Evolutionary conservation across 2,113 vertebrate genomes (phyloP), one percentile per base, ranked within the genome.

Genomic region (Limnothrissa miodon): DNA sequence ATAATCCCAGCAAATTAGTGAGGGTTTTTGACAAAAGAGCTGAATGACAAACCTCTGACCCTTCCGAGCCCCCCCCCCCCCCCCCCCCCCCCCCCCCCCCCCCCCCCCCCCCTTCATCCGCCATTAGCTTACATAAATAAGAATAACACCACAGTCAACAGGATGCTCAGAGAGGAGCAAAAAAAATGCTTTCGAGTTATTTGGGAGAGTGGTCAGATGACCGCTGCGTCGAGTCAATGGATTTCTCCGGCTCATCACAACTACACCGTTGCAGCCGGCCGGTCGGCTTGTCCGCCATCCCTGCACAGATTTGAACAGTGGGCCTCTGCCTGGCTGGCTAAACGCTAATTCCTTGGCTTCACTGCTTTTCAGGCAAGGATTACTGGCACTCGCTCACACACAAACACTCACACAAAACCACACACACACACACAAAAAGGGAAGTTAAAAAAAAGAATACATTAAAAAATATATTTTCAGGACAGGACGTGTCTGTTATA

Each of bases 271-370:
- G 29, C 29, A 9, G n/a, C 9, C 29, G 25, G 21, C 19, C 25
- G n/a, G 21, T 7, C 21, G n/a, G 15, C 46, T 17, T 48, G 46
- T 4, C 51, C 3, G 19, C 51, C 51, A 19, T 66, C 8, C 59
- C 59, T 6, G 25, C 33, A 29, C 33, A 33, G 66, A 17, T 33
- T 15, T 36, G 33, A 74, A 33, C 66, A 74, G 13, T 33, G 33
- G 66, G 66, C 66, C 66, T 39, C 66, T 33, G 66, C 25, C 25
- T 48, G 15, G 46, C n/a, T 33, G 66, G 66, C 25, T 33, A 74
- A 74, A 74, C 66, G 66, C 66, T 74, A 74, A 74, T 74, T 74
- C 66, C 66, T 74, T 74, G 66, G 66, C 66, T 74, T 33, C 66
- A 15, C 25, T 74, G 66, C 66, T 74, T 74, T 74, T 74, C 36